phyloP scores from a whole-genome alignment of 2,113 vertebrate genomes.

The Daboia siamensis region DNA sequence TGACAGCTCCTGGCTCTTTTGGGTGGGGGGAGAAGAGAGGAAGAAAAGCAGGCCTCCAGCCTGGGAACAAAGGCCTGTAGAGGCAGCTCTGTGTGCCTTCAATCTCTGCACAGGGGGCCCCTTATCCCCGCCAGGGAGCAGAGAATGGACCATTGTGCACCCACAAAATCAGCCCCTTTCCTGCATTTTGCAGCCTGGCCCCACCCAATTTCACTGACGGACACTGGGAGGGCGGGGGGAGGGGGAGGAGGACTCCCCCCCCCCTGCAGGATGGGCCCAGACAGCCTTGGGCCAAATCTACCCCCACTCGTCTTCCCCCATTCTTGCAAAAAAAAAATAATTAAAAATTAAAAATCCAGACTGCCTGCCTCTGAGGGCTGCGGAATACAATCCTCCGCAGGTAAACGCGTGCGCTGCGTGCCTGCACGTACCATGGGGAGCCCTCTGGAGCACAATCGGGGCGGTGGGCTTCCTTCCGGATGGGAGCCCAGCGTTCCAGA shows the following conservation, averaged over 20 bases:
- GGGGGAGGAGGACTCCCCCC: not conserved
- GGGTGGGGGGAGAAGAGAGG: not conserved
- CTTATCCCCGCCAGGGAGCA: constrained; percentile 17
- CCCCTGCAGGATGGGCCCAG: not conserved
- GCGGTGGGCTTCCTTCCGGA: not conserved
- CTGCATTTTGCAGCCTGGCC: not conserved
- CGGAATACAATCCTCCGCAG: not conserved
- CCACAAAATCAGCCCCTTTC: constrained; percentile 8
- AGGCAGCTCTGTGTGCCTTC: constrained; percentile 17
- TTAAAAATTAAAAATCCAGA: too few species aligned
- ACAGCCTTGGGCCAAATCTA: not conserved
- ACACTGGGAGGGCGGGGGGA: not conserved
- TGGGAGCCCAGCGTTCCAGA: not conserved
- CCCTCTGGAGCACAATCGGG: too few species aligned
- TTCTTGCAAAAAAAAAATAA: not conserved
- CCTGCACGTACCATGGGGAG: not conserved
- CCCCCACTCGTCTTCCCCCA: not conserved
- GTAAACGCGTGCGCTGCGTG: accelerated
- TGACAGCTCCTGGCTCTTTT: constrained; percentile 5
- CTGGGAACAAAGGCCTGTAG: constrained; percentile 13
- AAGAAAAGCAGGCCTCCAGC: not conserved
- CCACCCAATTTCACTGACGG: not conserved
- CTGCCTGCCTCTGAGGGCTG: not conserved
- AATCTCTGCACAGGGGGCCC: constrained; percentile 1
- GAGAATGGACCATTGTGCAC: constrained; percentile 21